A percentile compares a stretch with the other conserved stretches of the same genome.
Conservation (phyloP, 1,140 invertebrate species). For the Drosophila burlai region DNA sequence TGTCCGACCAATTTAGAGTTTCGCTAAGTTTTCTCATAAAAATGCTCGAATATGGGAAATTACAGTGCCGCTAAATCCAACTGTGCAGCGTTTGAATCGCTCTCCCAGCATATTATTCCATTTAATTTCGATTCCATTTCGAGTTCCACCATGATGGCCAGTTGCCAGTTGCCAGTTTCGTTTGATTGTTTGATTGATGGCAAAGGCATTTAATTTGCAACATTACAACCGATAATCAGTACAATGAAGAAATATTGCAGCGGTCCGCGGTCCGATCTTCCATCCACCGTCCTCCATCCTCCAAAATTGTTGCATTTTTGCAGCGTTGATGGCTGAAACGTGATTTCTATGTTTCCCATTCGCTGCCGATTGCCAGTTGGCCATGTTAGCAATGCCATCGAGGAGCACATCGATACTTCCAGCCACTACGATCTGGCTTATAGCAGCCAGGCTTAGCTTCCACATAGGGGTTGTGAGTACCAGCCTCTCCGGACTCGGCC, state of each 20-base stretch:
- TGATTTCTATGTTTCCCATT: constrained; percentile 83
- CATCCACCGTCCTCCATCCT: not conserved
- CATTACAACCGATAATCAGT: constrained; percentile 84
- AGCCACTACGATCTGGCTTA: constrained; percentile 68
- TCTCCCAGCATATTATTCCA: constrained; percentile 24
- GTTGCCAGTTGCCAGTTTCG: constrained; percentile 20
- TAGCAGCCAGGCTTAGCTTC: constrained; percentile 68
- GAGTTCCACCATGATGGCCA: constrained; percentile 58
- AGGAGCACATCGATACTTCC: constrained; percentile 4
- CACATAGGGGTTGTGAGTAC: constrained; percentile 37
- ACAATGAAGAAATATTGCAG: constrained; percentile 81
- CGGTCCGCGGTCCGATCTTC: not conserved
- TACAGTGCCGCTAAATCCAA: constrained; percentile 65
- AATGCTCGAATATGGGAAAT: constrained; percentile 72
- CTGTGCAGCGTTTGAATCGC: constrained; percentile 28
- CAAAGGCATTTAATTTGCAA: constrained; percentile 81
- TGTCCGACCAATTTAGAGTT: constrained; percentile 79
- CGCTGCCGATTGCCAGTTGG: constrained; percentile 30
- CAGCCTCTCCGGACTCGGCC: constrained; percentile 22
- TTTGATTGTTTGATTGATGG: constrained; percentile 82
- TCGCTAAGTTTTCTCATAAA: constrained; percentile 84
- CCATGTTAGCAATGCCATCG: constrained; percentile 41
- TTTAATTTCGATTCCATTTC: constrained; percentile 30
- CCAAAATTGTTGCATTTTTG: constrained; percentile 82
- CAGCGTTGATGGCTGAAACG: constrained; percentile 80